A percentile compares a stretch with the other conserved stretches of the same genome.
These are phyloP conservation scores for Pterocles orientalis DNA, from an alignment of 2,113 vertebrate species.

Conservation along the genomic window DNA sequence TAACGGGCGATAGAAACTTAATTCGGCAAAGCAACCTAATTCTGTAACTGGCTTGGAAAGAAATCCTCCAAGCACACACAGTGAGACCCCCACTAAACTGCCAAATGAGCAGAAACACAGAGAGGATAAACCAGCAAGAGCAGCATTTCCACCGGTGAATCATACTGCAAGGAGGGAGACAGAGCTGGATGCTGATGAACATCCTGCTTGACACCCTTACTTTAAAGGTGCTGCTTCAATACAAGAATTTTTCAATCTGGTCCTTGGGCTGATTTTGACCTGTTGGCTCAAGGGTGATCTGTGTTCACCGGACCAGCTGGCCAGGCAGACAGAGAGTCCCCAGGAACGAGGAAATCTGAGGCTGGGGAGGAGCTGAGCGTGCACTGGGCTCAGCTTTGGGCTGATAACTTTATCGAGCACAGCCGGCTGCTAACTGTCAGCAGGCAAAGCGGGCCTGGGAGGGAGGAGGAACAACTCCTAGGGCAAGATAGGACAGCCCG, in stretches of 20 bases:
- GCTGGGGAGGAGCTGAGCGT: slow-evolving; percentile 63
- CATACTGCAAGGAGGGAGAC: neutral
- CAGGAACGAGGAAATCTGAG: slow-evolving; percentile 82
- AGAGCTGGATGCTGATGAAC: neutral
- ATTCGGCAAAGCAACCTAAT: neutral
- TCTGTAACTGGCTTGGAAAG: neutral
- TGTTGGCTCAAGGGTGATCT: neutral
- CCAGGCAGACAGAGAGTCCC: neutral
- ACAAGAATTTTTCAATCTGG: slow-evolving; percentile 13
- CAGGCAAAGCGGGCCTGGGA: neutral
- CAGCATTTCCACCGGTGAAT: neutral
- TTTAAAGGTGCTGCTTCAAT: neutral
- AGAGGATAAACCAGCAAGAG: neutral
- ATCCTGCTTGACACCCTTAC: neutral
- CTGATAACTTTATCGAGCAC: slow-evolving; percentile 89
- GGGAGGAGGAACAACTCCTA: slow-evolving; percentile 60
- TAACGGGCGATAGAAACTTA: neutral
- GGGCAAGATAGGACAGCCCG: slow-evolving; percentile 67
- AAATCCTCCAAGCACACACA: neutral
- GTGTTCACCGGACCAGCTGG: neutral
- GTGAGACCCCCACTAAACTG: neutral
- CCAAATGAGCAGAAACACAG: neutral
- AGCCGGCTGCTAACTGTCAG: slow-evolving; percentile 84
- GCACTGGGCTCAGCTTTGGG: slow-evolving; percentile 63
- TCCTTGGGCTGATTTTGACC: slow-evolving; percentile 3